Base-by-base conservation (phyloP, 2,888 invertebrate species). In the Cantharis flavilabris region DNA sequence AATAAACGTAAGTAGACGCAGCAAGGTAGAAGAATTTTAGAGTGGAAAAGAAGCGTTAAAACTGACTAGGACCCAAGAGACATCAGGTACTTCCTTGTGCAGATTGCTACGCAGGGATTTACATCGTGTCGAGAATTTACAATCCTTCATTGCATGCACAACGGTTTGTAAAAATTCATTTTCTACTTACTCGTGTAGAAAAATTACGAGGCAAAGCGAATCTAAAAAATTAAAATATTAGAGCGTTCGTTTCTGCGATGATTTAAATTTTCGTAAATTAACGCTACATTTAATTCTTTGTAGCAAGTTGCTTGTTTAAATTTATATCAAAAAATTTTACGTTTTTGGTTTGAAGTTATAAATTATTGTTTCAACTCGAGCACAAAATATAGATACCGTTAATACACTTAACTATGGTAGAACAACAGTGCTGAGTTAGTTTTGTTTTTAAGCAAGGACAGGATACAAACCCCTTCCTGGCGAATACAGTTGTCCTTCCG, bases 381-480 rank as follows among this genome's bases (percentile, higher is more conserved):
- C 28, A 70, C 33, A 23, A 49, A 63, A 63, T 28, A 71, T 62
- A 63, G 62, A 70, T 63, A 65, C 65, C 73, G 73, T 72, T 73
- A 72, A 73, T 73, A 76, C 72, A 76, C 73, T 70, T 73, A 69
- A 72, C 73, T 30, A 62, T 62, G 63, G 72, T 72, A 69, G 76
- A 73, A 73, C 76, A 76, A 73, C 73, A 69, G 70, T 70, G 69
- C 26, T 70, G 30, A 62, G 76, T 84, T 84, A 84, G 86, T 84
- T 85, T 84, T 83, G 76, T 79, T 69, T 84, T 81, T 79, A 81
- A 83, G 84, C 83, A 83, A 85, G 84, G 86, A 86, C 84, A 85
- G 83, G 84, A 86, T 87, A 85, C 85, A 83, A 83, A 83, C 82
- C 83, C 85, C 85, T 87, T 87, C 86, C 87, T 83, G 85, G 84